Conservation (phyloP, 2,888 invertebrate genomes). For the Drosophila phalerata region DNA sequence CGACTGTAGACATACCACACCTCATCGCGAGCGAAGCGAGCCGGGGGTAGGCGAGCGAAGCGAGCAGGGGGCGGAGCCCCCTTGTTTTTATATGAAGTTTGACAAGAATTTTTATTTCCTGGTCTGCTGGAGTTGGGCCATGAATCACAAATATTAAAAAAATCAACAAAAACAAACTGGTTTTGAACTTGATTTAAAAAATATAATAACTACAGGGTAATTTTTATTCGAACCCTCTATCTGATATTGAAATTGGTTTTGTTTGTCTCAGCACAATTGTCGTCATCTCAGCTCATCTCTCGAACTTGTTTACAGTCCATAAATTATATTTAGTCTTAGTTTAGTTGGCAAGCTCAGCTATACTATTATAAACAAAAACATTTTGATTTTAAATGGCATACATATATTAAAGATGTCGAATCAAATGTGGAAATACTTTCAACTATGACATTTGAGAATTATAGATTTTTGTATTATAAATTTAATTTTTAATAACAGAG, state of each 20-base stretch:
- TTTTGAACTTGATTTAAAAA: too few relatives aligned
- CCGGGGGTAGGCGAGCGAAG: too few relatives aligned
- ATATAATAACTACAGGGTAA: background rate
- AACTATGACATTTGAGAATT: background rate
- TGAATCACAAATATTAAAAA: too few relatives aligned
- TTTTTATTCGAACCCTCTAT: background rate
- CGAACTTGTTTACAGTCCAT: constrained; percentile 2
- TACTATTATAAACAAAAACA: constrained; percentile 13
- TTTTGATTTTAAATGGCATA: background rate
- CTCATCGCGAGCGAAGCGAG: too few relatives aligned
- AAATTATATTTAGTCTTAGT: constrained; percentile 2
- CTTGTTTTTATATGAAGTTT: too few relatives aligned
- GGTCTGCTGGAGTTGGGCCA: too few relatives aligned
- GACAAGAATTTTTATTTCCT: too few relatives aligned
- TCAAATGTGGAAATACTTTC: background rate
- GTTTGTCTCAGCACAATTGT: constrained; percentile 9
- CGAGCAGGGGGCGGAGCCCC: too few relatives aligned
- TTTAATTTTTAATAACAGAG: constrained; percentile 17
- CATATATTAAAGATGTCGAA: background rate
- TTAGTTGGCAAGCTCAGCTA: constrained; percentile 3
- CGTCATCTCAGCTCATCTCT: constrained; percentile 6
- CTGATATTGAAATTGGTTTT: background rate
- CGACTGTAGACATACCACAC: too few relatives aligned
- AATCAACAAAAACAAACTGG: too few relatives aligned
- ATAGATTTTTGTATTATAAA: background rate